phyloP scores from a whole-genome alignment of 2,113 vertebrate genomes.

The Eurystomus gularis region DNA sequence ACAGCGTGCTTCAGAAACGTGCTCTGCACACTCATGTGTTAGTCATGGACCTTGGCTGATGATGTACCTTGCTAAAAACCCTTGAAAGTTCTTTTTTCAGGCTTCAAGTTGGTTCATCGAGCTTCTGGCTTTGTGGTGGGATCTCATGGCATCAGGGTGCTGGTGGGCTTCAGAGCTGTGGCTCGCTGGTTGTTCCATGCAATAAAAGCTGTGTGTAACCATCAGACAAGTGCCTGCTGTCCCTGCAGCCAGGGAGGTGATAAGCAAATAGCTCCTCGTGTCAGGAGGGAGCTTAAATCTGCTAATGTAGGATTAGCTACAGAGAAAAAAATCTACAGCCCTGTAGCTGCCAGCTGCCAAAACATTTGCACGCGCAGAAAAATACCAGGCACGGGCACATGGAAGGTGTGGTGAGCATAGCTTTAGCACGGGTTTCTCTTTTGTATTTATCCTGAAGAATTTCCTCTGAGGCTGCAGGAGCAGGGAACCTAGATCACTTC shows the following conservation, averaged over 20 bases:
- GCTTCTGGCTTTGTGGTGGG: not conserved
- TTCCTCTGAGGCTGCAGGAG: not conserved
- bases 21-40: no score
- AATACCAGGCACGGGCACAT: not conserved
- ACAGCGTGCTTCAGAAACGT: accelerated
- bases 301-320: not conserved
- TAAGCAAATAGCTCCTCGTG: not conserved
- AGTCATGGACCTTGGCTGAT: not conserved
- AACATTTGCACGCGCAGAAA: not conserved
- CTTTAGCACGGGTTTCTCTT: not conserved
- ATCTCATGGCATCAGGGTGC: not conserved
- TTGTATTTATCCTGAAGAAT: not conserved
- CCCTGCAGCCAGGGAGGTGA: not conserved
- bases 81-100: not conserved
- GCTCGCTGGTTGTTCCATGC: no score
- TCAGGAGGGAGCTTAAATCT: not conserved
- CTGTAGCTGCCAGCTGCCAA: not conserved
- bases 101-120: not conserved
- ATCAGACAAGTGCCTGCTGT: not conserved
- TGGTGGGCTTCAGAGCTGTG: not conserved
- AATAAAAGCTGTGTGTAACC: not conserved
- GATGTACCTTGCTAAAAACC: not conserved
- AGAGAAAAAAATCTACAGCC: not conserved
- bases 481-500: not conserved
- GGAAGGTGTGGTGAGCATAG: not conserved